Conservation (phyloP, 2,888 invertebrate species). For the Venusia cambrica region DNA sequence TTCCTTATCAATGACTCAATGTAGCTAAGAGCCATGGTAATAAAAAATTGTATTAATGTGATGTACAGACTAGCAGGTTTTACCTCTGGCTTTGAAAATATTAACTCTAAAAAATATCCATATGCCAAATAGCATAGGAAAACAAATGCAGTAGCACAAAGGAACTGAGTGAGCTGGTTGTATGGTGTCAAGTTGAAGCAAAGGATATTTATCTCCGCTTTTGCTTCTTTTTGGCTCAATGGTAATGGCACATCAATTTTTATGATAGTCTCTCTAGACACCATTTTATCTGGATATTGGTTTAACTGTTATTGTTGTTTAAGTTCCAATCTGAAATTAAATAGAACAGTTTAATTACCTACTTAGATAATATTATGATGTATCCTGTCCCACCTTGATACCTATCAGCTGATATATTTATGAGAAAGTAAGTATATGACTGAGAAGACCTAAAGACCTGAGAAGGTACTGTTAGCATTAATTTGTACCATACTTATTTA, state of each 20-base stretch:
- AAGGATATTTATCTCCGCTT: conserved; percentile 83
- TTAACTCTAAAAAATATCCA: conserved; percentile 95
- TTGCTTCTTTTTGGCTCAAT: conserved; percentile 37
- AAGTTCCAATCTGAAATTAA: too few relatives aligned
- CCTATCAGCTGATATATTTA: too few relatives aligned
- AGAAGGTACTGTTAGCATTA: too few relatives aligned
- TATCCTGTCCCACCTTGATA: too few relatives aligned
- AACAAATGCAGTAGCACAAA: conserved; percentile 88
- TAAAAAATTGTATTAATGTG: conserved; percentile 94
- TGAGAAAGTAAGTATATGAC: too few relatives aligned
- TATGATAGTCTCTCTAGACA: conserved; percentile 57
- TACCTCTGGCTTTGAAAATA: conserved; percentile 94
- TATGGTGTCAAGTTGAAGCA: conserved; percentile 87
- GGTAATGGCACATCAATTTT: conserved; percentile 48
- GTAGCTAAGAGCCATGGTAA: conserved; percentile 90
- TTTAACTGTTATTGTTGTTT: conserved; percentile 8
- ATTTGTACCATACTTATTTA: too few relatives aligned
- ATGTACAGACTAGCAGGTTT: conserved; percentile 95
- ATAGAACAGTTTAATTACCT: too few relatives aligned
- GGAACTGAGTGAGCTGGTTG: conserved; percentile 85
- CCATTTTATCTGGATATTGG: too few relatives aligned
- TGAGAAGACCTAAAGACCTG: too few relatives aligned
- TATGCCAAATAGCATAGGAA: conserved; percentile 94
- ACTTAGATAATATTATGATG: too few relatives aligned
- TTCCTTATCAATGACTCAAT: conserved; percentile 85